phyloP scores from a whole-genome alignment of 2,113 vertebrate genomes.

The Nyctereutes procyonoides region DNA sequence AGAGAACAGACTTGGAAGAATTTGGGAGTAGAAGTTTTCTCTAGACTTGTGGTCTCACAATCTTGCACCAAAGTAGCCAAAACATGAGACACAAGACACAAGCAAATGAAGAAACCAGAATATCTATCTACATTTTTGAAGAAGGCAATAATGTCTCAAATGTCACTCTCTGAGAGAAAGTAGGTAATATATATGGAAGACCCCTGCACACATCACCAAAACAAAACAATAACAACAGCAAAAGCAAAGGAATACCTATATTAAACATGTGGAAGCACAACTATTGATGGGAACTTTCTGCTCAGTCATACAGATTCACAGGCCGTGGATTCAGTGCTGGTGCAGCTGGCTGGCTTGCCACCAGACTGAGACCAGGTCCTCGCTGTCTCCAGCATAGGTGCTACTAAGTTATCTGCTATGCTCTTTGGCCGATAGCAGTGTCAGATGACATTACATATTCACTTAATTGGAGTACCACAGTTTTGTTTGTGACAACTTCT shows the following conservation, averaged over 20 bases:
- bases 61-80: background rate
- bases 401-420: background rate
- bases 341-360: background rate
- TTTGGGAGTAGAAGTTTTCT: background rate
- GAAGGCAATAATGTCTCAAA: background rate
- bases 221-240: background rate
- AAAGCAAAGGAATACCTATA: background rate
- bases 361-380: background rate
- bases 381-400: background rate
- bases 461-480: background rate
- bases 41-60: background rate
- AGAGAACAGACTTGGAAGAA: background rate
- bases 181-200: background rate
- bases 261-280: background rate
- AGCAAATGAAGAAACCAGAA: background rate
- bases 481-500: background rate
- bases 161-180: no score
- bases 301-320: background rate
- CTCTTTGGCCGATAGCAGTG: background rate
- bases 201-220: background rate
- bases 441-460: background rate
- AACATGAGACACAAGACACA: background rate
- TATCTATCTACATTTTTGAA: background rate
- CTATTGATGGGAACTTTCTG: background rate
- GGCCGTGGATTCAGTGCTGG: background rate